Base-by-base conservation (phyloP, 2,113 vertebrate species). In the Callipepla californica region DNA sequence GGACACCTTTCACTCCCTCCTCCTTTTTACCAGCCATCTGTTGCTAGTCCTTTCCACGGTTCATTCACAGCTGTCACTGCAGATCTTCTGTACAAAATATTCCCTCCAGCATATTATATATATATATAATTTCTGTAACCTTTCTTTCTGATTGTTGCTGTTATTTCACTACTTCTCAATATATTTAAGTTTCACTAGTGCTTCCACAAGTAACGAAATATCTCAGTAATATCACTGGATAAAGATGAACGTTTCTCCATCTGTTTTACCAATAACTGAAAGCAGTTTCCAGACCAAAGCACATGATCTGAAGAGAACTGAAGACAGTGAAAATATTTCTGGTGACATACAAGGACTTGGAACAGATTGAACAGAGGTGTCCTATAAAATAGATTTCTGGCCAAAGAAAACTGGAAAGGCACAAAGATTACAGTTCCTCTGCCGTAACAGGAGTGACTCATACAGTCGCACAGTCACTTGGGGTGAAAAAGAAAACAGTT, bases 401-500 rank as follows among this genome's bases (percentile, higher is more conserved):
- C 85, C 90, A 91, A 93, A 93, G 16, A 75, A 84, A 88, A 90
- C 79, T 83, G 91, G 82, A 68, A 90, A 83, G 87, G 78, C 85
- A 80, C 42, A 80, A 58, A 81, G 75, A 92, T 90, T 80, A 75
- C 80, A 90, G 86, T 75, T 90, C 68, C 19, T 88, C 89, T 84
- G 40, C 67, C 85, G 82, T 92, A 94, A 78, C 85, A 91, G 82
- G 87, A 78, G 57, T 96, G 96, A 96, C 76, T 96, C 95, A 94
- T 66, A 45, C 72, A 47, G 51, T 78, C 85, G 61, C 91, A 96
- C 42, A 94, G 89, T 94, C 93, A 94, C 80, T 92, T 85, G 80
- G 73, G 91, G 90, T 82, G 68, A 91, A 89, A 92, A 96, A 88
- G 93, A 96, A 96, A 96, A 94, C 91, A 96, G 90, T 95, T 96